These are phyloP conservation scores for Andrena fulva DNA, from an alignment of 2,888 invertebrate species.

Conservation along the genomic window DNA sequence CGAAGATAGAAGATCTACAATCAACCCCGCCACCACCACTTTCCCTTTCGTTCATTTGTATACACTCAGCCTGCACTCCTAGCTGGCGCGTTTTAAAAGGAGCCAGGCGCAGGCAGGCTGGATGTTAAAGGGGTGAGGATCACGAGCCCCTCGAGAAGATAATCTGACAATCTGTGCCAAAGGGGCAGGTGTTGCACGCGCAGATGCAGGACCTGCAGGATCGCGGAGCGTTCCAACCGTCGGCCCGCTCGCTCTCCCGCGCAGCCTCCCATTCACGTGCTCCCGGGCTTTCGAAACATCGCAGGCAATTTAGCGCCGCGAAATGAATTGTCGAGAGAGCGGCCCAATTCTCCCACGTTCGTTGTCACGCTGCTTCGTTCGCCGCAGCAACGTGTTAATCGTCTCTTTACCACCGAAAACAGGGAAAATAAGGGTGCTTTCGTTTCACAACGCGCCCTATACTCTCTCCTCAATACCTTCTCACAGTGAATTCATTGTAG, in stretches of 20 bases:
- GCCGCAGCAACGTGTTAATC: conserved; percentile 49
- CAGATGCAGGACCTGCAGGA: conserved; percentile 34
- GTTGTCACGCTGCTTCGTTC: conserved; percentile 50
- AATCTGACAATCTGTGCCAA: conserved; percentile 55
- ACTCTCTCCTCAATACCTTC: too few relatives aligned
- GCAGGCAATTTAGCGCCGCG: conserved; percentile 47
- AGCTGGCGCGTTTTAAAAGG: conserved; percentile 3
- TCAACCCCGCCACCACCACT: not conserved
- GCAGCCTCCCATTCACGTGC: conserved; percentile 27
- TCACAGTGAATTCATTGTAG: too few relatives aligned
- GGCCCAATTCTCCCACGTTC: conserved; percentile 41
- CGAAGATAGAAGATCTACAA: not conserved
- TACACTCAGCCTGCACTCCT: not conserved
- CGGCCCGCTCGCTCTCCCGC: not conserved
- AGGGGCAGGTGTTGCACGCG: conserved; percentile 43
- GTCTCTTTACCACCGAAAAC: conserved; percentile 34
- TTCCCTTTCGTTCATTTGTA: conserved; percentile 11
- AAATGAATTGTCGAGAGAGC: conserved; percentile 57
- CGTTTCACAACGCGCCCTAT: too few relatives aligned
- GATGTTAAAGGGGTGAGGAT: not conserved
- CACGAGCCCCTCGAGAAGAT: conserved; percentile 44
- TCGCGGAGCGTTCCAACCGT: conserved; percentile 24
- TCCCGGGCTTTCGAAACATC: conserved; percentile 50
- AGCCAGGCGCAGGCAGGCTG: not conserved
- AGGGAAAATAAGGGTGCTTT: not conserved